These are phyloP conservation scores for Piezodorus guildinii DNA, from an alignment of 1,140 invertebrate species.

Conservation along the genomic window DNA sequence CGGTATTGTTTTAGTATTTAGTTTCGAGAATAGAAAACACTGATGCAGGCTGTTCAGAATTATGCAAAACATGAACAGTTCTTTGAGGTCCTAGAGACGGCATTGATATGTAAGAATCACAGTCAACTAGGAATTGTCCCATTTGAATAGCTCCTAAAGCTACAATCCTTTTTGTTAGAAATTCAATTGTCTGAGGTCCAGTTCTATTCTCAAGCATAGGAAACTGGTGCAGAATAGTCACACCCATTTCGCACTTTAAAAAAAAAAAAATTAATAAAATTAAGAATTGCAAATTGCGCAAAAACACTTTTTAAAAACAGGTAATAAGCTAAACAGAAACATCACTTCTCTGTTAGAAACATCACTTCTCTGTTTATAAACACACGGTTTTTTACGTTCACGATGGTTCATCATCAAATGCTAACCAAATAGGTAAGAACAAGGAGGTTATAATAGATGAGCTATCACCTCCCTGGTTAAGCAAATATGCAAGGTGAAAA, in stretches of 20 bases:
- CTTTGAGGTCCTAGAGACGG: slow-evolving; percentile 43
- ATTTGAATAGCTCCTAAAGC: slow-evolving; percentile 73
- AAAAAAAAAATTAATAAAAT: too few relatives aligned
- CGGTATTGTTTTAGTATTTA: slow-evolving; percentile 67
- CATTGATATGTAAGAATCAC: slow-evolving; percentile 80
- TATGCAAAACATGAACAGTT: slow-evolving; percentile 82
- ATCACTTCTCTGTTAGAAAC: too few relatives aligned
- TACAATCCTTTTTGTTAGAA: slow-evolving; percentile 70
- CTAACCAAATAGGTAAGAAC: too few relatives aligned
- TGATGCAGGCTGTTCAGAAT: slow-evolving; percentile 88
- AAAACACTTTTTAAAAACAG: too few relatives aligned
- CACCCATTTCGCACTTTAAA: slow-evolving; percentile 21
- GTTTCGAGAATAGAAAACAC: slow-evolving; percentile 87
- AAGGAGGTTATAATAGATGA: too few relatives aligned
- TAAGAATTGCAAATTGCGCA: too few relatives aligned
- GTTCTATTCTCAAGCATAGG: slow-evolving; percentile 75
- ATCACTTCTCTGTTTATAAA: too few relatives aligned
- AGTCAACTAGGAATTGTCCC: slow-evolving; percentile 87
- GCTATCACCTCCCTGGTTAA: too few relatives aligned
- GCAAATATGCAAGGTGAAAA: too few relatives aligned
- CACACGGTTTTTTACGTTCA: too few relatives aligned
- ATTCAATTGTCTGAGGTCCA: slow-evolving; percentile 72
- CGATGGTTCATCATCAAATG: too few relatives aligned
- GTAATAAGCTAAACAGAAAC: too few relatives aligned
- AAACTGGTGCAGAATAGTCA: slow-evolving; percentile 55